A percentile compares a stretch with the other conserved stretches of the same genome.
Conservation (phyloP, 2,113 vertebrate species). For the Seriola quinqueradiata region DNA sequence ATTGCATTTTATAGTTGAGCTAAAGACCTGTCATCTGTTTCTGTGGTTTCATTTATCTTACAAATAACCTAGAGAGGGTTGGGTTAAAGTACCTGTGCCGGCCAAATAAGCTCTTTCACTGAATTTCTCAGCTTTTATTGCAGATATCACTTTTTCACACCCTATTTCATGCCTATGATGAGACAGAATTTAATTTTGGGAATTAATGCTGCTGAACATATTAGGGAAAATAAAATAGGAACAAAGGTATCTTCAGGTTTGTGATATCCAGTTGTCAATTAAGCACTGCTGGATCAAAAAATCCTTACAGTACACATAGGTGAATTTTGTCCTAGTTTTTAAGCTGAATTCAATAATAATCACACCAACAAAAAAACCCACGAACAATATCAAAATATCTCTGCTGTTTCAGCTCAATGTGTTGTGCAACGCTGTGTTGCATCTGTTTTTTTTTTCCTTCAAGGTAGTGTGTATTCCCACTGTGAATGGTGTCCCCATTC, state of each 20-base stretch:
- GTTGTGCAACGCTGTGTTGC: slow-evolving; percentile 30
- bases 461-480: slow-evolving; percentile 79
- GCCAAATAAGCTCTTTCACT: slow-evolving; percentile 74
- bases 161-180: slow-evolving; percentile 61
- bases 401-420: slow-evolving; percentile 12
- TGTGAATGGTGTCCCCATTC: slow-evolving; percentile 82
- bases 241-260: slow-evolving; percentile 44
- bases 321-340: slow-evolving; percentile 48
- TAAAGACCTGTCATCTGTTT: slow-evolving; percentile 89
- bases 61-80: slow-evolving; percentile 83
- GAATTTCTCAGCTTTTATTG: slow-evolving; percentile 49
- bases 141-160: slow-evolving; percentile 49
- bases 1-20: slow-evolving; percentile 89
- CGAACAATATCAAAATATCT: slow-evolving; percentile 46
- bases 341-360: slow-evolving; percentile 52
- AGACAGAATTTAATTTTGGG: slow-evolving; percentile 56
- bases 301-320: background rate
- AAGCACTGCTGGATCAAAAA: slow-evolving; percentile 16
- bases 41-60: slow-evolving; percentile 87
- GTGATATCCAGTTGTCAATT: slow-evolving; percentile 37
- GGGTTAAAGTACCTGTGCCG: slow-evolving; percentile 79
- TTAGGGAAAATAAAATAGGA: slow-evolving; percentile 42
- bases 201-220: slow-evolving; percentile 62
- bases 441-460: slow-evolving; percentile 43
- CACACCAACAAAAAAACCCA: slow-evolving; percentile 26